Base-by-base conservation (phyloP, 2,113 vertebrate species). In the Psilopogon haemacephalus region DNA sequence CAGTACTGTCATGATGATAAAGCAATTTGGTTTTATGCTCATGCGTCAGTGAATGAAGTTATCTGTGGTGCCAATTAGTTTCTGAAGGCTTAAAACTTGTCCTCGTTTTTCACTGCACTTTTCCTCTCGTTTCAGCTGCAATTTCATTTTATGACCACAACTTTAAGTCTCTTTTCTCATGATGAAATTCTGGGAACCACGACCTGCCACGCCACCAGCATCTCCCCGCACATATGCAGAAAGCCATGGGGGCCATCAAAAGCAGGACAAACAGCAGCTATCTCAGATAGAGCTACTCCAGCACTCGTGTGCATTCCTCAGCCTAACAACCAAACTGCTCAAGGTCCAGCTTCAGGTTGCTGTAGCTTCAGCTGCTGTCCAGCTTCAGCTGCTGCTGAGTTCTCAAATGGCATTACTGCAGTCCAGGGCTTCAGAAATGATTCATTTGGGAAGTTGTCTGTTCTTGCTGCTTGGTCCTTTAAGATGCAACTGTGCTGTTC, bases 201-300 rank as follows among this genome's bases (percentile, higher is more conserved):
- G 73, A 64, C 63, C 33, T 79, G n/a, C 55, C 7, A 2, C 18
- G 17, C 16, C 27, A 50, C 35, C 19, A 2, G 35, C 1, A 0
- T 44, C 27, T 58, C 35, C 32, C 50, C n/a, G 54, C 35, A 18
- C 6, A 5, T 8, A 26, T n/a, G 16, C 6, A 23, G 67, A 60
- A 56, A 87, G 40, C 54, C 1, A 0, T 0, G 0, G 54, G 37
- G 32, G 27, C 28, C 0, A 0, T n/a, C 15, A 1, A 67, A 81
- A 73, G 40, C 40, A 82, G 38, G 19, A 62, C 12, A 48, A 48
- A 30, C 8, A 2, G 44, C 2, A 3, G 11, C 62, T 72, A 33
- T 58, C 64, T 86, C 37, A 54, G 63, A 38, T 27, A 55, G 75
- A 84, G 27, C 18, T 89, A 35, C 78, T 73, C 70, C 79, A 52